phyloP scores from a whole-genome alignment of 2,888 invertebrate species.

The Acholoe squamosa region DNA sequence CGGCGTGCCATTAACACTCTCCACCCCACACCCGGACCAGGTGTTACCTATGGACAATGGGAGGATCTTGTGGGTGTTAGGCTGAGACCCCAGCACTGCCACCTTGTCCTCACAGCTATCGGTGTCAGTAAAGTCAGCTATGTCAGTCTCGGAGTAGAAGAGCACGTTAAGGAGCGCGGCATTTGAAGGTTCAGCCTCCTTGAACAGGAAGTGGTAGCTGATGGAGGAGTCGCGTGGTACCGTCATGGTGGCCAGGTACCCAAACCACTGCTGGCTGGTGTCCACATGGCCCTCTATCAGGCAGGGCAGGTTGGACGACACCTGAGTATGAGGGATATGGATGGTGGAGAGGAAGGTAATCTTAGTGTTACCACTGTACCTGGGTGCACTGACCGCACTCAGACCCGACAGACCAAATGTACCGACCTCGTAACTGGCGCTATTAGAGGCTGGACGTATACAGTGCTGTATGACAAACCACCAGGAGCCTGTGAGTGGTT shows the following conservation, averaged over 20 bases:
- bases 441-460: not conserved
- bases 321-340: not conserved
- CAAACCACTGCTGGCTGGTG: slow-evolving; percentile 60
- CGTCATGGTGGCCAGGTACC: slow-evolving; percentile 62
- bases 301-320: slow-evolving; percentile 43
- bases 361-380: slow-evolving; percentile 38
- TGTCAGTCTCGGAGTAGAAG: slow-evolving; percentile 54
- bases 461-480: slow-evolving; percentile 59
- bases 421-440: slow-evolving; percentile 53
- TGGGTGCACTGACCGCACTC: slow-evolving; percentile 43
- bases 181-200: slow-evolving; percentile 57
- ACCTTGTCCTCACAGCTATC: slow-evolving; percentile 47
- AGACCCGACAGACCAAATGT: slow-evolving; percentile 49
- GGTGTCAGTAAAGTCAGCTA: not conserved
- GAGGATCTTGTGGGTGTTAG: slow-evolving; percentile 57
- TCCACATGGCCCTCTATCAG: slow-evolving; percentile 58
- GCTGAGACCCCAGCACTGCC: not conserved
- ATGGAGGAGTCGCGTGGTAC: slow-evolving; percentile 59
- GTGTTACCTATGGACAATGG: slow-evolving; percentile 57
- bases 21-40: slow-evolving; percentile 62
- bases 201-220: slow-evolving; percentile 62
- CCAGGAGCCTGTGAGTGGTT: slow-evolving; percentile 44
- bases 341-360: not conserved
- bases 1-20: slow-evolving; percentile 58
- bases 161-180: slow-evolving; percentile 56